Conservation (phyloP, 2,113 vertebrate genomes). For the Cephalopterus ornatus region DNA sequence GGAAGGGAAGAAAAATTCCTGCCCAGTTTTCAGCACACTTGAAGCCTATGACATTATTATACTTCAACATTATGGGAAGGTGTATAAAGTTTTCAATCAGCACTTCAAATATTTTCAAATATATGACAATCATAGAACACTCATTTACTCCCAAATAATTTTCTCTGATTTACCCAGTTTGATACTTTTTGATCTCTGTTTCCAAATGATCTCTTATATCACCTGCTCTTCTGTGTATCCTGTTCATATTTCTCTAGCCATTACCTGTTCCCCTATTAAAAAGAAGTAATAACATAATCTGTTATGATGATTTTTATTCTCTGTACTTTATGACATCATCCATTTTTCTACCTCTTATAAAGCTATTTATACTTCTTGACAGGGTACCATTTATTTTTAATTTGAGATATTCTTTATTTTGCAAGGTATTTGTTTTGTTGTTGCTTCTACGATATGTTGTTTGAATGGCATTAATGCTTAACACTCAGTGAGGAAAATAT, state of each 20-base stretch:
- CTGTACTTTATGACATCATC: background rate
- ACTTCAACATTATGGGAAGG: background rate
- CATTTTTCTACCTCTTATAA: background rate
- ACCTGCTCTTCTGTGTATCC: background rate
- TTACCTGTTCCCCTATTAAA: background rate
- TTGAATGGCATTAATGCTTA: background rate
- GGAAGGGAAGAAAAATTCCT: too few species aligned
- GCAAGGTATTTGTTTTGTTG: background rate
- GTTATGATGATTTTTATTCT: background rate
- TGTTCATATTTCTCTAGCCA: background rate
- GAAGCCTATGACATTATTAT: too few species aligned
- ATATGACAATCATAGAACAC: background rate
- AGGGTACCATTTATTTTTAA: background rate
- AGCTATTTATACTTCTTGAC: background rate
- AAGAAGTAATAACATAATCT: background rate
- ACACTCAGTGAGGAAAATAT: background rate
- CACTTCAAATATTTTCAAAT: constrained; percentile 40
- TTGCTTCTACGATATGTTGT: background rate
- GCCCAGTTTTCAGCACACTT: too few species aligned
- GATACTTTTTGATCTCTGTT: background rate
- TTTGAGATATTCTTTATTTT: background rate
- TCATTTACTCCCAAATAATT: background rate
- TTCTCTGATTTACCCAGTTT: background rate
- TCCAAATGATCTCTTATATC: background rate
- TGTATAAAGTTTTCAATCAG: background rate